phyloP scores from a whole-genome alignment of 2,888 invertebrate species.

The Gisinianus flammeolus region DNA sequence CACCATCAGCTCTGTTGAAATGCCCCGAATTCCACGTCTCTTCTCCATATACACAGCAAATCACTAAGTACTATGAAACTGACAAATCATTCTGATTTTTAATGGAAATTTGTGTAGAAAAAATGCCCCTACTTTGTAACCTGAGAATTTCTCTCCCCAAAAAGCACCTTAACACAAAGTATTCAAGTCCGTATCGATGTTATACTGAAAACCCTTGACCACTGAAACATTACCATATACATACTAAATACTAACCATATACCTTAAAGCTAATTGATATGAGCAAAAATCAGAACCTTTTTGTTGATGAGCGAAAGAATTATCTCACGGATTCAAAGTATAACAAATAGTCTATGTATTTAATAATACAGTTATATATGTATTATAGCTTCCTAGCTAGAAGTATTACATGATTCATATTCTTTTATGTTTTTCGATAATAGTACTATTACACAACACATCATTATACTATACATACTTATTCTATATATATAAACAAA shows the following conservation, averaged over 20 bases:
- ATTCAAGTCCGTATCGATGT: not conserved
- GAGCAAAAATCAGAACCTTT: too few species aligned
- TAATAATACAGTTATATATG: too few species aligned
- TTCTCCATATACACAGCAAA: not conserved
- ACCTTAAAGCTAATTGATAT: not conserved
- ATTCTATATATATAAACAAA: not conserved
- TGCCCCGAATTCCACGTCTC: not conserved
- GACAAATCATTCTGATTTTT: not conserved
- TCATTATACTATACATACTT: too few species aligned
- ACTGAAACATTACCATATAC: not conserved
- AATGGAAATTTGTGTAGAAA: too few species aligned
- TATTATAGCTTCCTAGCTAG: too few species aligned
- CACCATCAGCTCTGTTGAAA: not conserved
- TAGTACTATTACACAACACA: too few species aligned
- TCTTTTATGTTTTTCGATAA: too few species aligned
- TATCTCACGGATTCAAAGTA: not conserved
- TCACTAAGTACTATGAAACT: not conserved
- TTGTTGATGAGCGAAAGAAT: conserved; percentile 2
- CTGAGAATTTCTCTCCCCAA: too few species aligned
- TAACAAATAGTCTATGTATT: too few species aligned
- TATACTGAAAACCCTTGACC: not conserved
- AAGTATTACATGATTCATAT: too few species aligned
- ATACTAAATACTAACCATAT: not conserved
- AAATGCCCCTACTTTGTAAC: too few species aligned
- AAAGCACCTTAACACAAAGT: too few species aligned